phyloP scores from a whole-genome alignment of 2,888 invertebrate genomes.

The Protonemura montana region DNA sequence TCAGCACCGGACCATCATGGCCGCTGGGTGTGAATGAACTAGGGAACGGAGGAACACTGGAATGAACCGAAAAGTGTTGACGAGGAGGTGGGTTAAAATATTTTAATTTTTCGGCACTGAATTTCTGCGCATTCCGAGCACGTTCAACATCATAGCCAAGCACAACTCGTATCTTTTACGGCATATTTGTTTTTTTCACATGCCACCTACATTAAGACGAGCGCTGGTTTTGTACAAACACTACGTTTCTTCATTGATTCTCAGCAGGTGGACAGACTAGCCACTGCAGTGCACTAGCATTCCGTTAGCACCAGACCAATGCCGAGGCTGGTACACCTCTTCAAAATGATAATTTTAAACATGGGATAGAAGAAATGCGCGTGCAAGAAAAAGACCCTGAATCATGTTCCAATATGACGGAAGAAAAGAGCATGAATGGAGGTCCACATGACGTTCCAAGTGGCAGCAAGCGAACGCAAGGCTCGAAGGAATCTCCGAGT shows the following conservation, averaged over 20 bases:
- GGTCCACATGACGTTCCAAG: constrained; percentile 50
- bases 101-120: constrained; percentile 50
- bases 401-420: constrained; percentile 56
- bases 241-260: constrained; percentile 50
- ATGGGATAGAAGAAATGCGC: constrained; percentile 54
- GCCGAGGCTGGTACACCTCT: not conserved
- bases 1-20: constrained; percentile 46
- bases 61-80: constrained; percentile 53
- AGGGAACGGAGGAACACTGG: constrained; percentile 51
- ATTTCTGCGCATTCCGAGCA: constrained; percentile 43
- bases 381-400: constrained; percentile 54
- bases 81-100: constrained; percentile 52
- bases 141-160: not conserved
- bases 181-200: not conserved
- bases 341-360: constrained; percentile 39
- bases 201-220: not conserved
- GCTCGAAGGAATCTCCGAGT: constrained; percentile 49
- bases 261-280: constrained; percentile 53
- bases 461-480: constrained; percentile 50
- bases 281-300: constrained; percentile 51
- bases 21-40: constrained; percentile 51
- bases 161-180: not conserved
- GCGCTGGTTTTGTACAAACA: constrained; percentile 33
- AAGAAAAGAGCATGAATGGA: constrained; percentile 55
- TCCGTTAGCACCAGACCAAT: constrained; percentile 37